Percentiles rank a stretch among this genome's conserved stretches.
These are phyloP conservation scores for Capitulum mitella DNA, from an alignment of 2,888 invertebrate species.

Conservation along the genomic window DNA sequence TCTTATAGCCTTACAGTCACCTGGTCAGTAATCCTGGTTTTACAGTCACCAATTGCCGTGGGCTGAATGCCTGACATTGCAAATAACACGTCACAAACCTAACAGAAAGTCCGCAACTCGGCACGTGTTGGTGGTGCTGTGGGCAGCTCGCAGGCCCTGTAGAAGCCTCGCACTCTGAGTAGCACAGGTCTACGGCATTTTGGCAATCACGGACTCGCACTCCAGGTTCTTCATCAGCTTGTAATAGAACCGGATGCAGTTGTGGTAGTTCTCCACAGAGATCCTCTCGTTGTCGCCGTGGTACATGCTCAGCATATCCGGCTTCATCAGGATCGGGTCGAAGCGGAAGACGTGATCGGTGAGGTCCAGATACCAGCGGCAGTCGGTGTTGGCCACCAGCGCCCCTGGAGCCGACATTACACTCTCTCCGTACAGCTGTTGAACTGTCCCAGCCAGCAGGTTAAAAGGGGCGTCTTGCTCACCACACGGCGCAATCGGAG, in stretches of 20 bases:
- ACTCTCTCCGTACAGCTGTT: constrained; percentile 44
- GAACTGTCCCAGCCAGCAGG: constrained; percentile 44
- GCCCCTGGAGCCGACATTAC: constrained; percentile 40
- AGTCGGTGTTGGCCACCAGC: constrained; percentile 47
- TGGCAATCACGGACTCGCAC: not conserved
- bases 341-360: constrained; percentile 48
- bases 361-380: constrained; percentile 45
- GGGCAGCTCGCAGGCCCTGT: no score
- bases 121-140: no score
- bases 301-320: constrained; percentile 42
- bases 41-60: no score
- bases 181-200: not conserved
- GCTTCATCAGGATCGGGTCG: constrained; percentile 41
- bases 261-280: constrained; percentile 45
- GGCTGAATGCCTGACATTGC: no score
- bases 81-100: no score
- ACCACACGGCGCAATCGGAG: constrained; percentile 44
- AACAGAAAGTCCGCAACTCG: no score
- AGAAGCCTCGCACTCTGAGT: no score
- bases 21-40: no score
- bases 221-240: constrained; percentile 43
- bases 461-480: constrained; percentile 45
- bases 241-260: constrained; percentile 47
- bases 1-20: no score
- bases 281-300: constrained; percentile 50